These are phyloP conservation scores for Micrasema minimum DNA, from an alignment of 1,140 invertebrate genomes.

Conservation along the genomic window DNA sequence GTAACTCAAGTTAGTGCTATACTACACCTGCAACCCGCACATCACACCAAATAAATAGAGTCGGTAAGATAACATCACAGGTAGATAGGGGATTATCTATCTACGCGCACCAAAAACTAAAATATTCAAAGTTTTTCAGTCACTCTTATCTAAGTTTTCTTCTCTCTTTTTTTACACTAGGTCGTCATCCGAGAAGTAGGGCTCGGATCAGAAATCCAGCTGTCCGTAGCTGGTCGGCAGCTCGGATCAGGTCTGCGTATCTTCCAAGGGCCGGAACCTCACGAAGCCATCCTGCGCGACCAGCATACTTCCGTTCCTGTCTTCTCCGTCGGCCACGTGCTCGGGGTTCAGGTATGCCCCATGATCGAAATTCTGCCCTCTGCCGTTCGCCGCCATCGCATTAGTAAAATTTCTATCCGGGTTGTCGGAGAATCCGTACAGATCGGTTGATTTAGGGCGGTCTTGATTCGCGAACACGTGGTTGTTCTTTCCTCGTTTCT, in stretches of 20 bases:
- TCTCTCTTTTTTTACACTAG: constrained; percentile 47
- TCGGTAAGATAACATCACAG: constrained; percentile 27
- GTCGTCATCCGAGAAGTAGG: constrained; percentile 50
- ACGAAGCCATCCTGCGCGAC: constrained; percentile 88
- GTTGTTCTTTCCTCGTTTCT: constrained; percentile 62
- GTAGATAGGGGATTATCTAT: constrained; percentile 27
- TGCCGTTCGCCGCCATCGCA: constrained; percentile 56
- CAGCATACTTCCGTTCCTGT: constrained; percentile 72
- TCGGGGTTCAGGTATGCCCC: constrained; percentile 63
- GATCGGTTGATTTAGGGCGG: constrained; percentile 67
- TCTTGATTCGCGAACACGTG: constrained; percentile 56
- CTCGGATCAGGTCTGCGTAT: constrained; percentile 66
- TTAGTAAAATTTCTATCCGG: constrained; percentile 63
- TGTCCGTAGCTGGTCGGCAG: constrained; percentile 55
- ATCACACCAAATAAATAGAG: constrained; percentile 25
- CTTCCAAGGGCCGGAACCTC: constrained; percentile 78
- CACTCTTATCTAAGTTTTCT: constrained; percentile 27
- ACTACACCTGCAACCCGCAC: too few species aligned
- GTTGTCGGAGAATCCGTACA: constrained; percentile 68
- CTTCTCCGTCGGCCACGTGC: constrained; percentile 58
- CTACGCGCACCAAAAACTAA: constrained; percentile 5
- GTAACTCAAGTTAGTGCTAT: too few species aligned
- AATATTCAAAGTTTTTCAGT: constrained; percentile 11
- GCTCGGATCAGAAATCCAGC: constrained; percentile 54
- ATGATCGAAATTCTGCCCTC: constrained; percentile 58